Evolutionary conservation across 37 sponge, comb jelly and placozoan species (phyloP).

Genomic region (Halichondria panicea): DNA sequence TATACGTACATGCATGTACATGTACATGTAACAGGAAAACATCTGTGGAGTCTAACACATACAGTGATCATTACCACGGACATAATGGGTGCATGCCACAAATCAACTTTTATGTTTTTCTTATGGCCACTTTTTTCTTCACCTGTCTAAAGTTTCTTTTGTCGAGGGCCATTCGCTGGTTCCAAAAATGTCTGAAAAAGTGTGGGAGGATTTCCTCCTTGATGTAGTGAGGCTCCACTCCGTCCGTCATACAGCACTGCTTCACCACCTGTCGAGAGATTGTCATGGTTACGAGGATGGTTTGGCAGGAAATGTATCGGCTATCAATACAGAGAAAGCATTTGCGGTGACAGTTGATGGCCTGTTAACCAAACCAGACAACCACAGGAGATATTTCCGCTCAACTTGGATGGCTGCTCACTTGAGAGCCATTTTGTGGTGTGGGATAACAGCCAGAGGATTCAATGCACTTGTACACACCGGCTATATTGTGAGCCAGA

Average conservation of each 20-base stretch:
- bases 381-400: too few species aligned
- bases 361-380: too few species aligned
- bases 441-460: too few species aligned
- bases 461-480: too few species aligned
- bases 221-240: conserved; percentile 97
- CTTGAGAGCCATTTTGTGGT: too few species aligned
- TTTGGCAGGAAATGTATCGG: neutral
- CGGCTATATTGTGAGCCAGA: too few species aligned
- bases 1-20: too few species aligned
- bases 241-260: conserved; percentile 98
- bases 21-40: too few species aligned
- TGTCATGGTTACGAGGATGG: neutral
- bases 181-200: conserved; percentile 98
- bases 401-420: too few species aligned
- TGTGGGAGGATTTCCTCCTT: conserved; percentile 91
- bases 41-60: neutral
- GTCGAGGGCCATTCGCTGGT: conserved; percentile 95
- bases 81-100: conserved; percentile 2
- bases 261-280: conserved; percentile 92
- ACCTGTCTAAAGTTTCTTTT: conserved; percentile 93
- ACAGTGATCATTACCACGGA: neutral
- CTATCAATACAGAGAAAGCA: too few species aligned
- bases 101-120: neutral
- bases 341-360: too few species aligned
- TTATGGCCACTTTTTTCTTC: neutral